Conservation (phyloP, 2,113 vertebrate genomes). For the Tenrec ecaudatus region DNA sequence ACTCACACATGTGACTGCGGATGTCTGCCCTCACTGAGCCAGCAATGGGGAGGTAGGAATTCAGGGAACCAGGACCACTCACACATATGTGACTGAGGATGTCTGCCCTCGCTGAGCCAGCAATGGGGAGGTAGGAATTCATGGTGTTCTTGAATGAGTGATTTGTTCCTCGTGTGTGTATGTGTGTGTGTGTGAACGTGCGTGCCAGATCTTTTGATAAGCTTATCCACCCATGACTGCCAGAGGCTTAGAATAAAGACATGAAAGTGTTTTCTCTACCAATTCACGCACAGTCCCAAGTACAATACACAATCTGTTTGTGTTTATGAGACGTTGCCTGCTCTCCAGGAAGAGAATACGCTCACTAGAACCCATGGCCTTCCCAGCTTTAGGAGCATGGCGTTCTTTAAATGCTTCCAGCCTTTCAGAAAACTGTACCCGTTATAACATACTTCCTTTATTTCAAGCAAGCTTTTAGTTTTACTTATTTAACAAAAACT, state of each 20-base stretch:
- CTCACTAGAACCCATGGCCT: neutral
- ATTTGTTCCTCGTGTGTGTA: neutral
- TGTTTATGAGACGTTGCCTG: neutral
- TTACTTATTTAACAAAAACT: conserved; percentile 14
- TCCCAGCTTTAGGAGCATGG: neutral
- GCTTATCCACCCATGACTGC: neutral
- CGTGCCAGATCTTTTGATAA: neutral
- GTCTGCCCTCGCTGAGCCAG: neutral
- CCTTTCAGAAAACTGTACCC: neutral
- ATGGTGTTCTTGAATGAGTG: neutral
- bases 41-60: neutral
- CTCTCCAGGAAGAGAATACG: neutral
- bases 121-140: neutral
- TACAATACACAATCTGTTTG: neutral
- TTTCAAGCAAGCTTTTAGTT: neutral
- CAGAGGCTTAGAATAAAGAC: neutral
- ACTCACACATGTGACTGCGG: neutral
- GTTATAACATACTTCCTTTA: neutral
- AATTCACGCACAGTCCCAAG: neutral
- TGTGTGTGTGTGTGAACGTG: neutral
- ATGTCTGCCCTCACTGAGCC: neutral
- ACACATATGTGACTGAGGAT: neutral
- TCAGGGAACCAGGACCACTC: too few species aligned
- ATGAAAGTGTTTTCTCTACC: neutral
- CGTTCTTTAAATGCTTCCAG: neutral